Evolutionary conservation across 2,888 invertebrate species (phyloP), one percentile per base, ranked within the genome.

Genomic region (Ptilodon capucinus): DNA sequence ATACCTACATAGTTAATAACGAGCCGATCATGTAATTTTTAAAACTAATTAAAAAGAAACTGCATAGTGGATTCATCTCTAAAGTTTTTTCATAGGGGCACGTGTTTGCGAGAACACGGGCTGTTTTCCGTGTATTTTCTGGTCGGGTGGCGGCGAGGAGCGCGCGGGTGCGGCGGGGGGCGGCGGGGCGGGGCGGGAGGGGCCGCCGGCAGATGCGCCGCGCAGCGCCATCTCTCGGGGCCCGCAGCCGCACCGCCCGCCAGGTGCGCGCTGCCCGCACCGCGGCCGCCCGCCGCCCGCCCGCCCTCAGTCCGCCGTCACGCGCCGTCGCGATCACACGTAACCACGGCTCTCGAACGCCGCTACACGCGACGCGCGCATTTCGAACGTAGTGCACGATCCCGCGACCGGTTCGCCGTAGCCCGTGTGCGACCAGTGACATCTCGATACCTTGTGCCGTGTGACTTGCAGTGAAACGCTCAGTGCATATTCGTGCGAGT

Each of bases 301-400:
- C 84, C 85, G 86, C 85, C 85, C 82, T 80, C 91, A 90, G 90
- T 90, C 84, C 84, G 87, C 84, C 83, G 84, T 79, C 88, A 86
- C 86, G 86, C 91, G 88, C 84, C 84, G 83, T 67, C 79, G 78
- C 71, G 81, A 80, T 57, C 54, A 74, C 79, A 89, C 85, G 89
- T 83, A 60, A 59, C 66, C 67, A 74, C 79, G 81, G 81, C 81
- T 71, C 67, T 54, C 57, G 69, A 70, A 74, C 72, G 76, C 81
- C 77, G 79, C 72, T 70, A 72, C 84, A 86, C 85, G 84, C 83
- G 80, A 83, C 84, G 84, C 90, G 90, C 90, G 90, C 84, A 81
- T 82, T 87, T 85, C 84, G 84, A 88, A 89, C 86, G 83, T 85
- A 89, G 88, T 89, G 84, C 81, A 85, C 84, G 79, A 82, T 79